Evolutionary conservation across 1,140 invertebrate species (phyloP).

Genomic region (Macrotrachela quadricornifera): DNA sequence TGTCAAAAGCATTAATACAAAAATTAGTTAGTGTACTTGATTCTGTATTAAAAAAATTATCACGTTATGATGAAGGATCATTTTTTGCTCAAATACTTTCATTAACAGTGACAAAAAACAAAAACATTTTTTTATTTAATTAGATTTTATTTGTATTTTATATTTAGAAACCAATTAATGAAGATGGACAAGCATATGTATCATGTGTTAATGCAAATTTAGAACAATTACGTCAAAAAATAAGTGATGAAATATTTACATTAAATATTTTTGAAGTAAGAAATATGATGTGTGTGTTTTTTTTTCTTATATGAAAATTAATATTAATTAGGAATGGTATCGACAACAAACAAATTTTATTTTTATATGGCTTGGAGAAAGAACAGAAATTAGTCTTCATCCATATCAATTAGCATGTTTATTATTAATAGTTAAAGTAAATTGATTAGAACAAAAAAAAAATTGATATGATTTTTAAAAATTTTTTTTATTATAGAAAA

Average conservation of each 20-base stretch:
- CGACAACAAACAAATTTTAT: slow-evolving; percentile 74
- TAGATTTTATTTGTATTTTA: background rate
- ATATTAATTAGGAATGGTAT: slow-evolving; percentile 59
- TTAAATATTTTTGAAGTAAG: slow-evolving; percentile 76
- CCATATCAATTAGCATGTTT: slow-evolving; percentile 88
- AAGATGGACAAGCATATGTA: slow-evolving; percentile 78
- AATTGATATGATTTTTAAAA: background rate
- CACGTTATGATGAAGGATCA: slow-evolving; percentile 89
- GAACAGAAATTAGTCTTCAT: slow-evolving; percentile 77
- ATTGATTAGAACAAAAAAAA: slow-evolving; percentile 9
- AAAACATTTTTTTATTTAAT: background rate
- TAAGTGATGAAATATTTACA: slow-evolving; percentile 89
- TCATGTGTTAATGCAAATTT: slow-evolving; percentile 88
- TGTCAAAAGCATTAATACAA: slow-evolving; percentile 72
- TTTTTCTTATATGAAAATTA: slow-evolving; percentile 2
- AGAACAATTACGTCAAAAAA: slow-evolving; percentile 88
- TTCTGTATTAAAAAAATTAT: slow-evolving; percentile 70
- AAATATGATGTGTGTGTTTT: background rate
- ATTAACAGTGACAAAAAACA: slow-evolving; percentile 70
- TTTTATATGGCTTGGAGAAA: slow-evolving; percentile 76
- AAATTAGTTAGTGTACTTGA: slow-evolving; percentile 80
- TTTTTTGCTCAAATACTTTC: slow-evolving; percentile 89
- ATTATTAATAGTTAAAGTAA: slow-evolving; percentile 78
- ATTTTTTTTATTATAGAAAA: slow-evolving; percentile 47
- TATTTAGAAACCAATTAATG: slow-evolving; percentile 32